Base-by-base conservation (phyloP, 2,888 invertebrate species). In the Ellobium chinense region DNA sequence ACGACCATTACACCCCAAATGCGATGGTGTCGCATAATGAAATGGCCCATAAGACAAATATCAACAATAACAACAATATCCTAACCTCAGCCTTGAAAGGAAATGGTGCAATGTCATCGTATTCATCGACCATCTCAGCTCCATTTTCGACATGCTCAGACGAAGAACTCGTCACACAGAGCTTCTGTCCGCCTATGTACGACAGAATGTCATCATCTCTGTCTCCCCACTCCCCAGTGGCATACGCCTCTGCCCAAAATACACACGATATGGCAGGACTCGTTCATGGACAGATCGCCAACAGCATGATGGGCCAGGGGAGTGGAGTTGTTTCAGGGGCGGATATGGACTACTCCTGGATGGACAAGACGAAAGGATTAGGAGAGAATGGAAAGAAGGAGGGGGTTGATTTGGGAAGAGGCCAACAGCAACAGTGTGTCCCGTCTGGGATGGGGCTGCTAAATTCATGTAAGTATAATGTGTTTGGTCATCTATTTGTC, bases 391-490 rank as follows among this genome's bases (percentile, higher is more conserved):
- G 46, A 7, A 7, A 46, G 46, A 46, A 7, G 18, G 46, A 46
- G 9, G 46, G 9, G 18, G 46, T 46, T 34, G 27, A 62, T 14
- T 2, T 21, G 46, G 63, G 21, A 75, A 46, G 34, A 75, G 54
- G n/a, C 1, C 56, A 54, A 54, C 46, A 31, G 14, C 68, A 34
- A 21, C 68, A 76, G 31, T 76, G 76, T 31, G 39, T 76, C 14
- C n/a, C 66, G 1, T 54, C 65, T 18, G 76, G 66, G 14, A 7
- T 65, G 24, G 29, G 24, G 0, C 2, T 65, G 36, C 54, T 63
- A 9, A 63, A 46, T 39, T 74, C 74, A 27, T 74, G 74, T 74
- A 74, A 74, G 74, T 74, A 62, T 12, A 9, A 9, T n/a, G n/a
- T n/a, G n/a, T n/a, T n/a, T n/a, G n/a, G n/a, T 14, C 31, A 14